Evolutionary conservation across 2,888 invertebrate genomes (phyloP).

Genomic region (Lasius fuliginosus): DNA sequence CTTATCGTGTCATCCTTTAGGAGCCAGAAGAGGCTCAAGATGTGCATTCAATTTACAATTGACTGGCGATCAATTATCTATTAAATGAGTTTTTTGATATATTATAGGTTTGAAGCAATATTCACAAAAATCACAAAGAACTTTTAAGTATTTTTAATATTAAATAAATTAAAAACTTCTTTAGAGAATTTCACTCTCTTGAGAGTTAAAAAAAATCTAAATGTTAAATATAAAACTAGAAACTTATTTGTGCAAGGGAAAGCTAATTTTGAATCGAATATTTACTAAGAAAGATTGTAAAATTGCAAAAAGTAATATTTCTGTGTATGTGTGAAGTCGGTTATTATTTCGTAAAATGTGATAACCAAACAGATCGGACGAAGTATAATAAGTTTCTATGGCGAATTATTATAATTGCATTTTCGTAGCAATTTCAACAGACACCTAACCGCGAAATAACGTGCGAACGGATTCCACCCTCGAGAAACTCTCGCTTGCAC

Average conservation of each 20-base stretch:
- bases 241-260: background rate
- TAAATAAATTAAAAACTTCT: conserved; percentile 13
- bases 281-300: background rate
- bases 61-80: background rate
- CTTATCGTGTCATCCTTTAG: background rate
- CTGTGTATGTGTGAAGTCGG: background rate
- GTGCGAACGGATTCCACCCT: conserved; percentile 50
- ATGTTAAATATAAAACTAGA: background rate
- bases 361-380: background rate
- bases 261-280: background rate
- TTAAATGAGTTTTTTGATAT: background rate
- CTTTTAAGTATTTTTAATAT: background rate
- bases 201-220: background rate
- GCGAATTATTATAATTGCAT: background rate
- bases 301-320: background rate
- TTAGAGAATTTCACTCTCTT: background rate
- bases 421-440: conserved; percentile 14
- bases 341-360: background rate
- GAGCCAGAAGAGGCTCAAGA: background rate
- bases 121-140: background rate
- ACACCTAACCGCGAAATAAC: conserved; percentile 25
- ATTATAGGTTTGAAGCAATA: background rate
- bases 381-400: background rate
- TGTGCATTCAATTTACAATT: background rate
- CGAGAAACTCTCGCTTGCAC: conserved; percentile 63